Evolutionary conservation across 2,888 invertebrate species (phyloP).

Genomic region (Ethmia dodecea): DNA sequence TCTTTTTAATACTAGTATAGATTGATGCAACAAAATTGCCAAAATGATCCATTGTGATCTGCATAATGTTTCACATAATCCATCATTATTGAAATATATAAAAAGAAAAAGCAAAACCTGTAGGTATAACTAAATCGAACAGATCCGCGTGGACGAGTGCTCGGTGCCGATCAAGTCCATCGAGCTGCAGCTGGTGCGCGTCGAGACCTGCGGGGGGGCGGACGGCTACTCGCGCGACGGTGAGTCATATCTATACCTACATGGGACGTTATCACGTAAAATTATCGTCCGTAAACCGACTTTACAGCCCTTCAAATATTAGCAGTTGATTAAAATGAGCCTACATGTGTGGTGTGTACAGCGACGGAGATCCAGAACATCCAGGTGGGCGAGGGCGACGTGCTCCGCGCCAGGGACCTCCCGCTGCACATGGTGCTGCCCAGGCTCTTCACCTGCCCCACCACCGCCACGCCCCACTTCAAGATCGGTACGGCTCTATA

Average conservation of each 20-base stretch:
- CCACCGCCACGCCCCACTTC: constrained; percentile 92
- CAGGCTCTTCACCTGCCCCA: constrained; percentile 95
- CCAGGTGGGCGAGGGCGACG: constrained; percentile 96
- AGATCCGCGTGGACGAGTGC: constrained; percentile 88
- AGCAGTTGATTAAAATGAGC: not conserved
- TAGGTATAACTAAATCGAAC: constrained; percentile 17
- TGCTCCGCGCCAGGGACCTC: constrained; percentile 86
- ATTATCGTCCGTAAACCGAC: no score
- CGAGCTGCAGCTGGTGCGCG: constrained; percentile 94
- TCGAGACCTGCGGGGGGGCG: constrained; percentile 94
- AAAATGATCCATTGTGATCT: no score
- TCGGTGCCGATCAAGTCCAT: constrained; percentile 92
- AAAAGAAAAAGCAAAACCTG: no score
- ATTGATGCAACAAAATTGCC: no score
- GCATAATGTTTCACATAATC: no score
- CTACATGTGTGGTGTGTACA: constrained; percentile 34
- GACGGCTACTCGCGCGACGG: constrained; percentile 91
- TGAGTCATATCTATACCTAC: no score
- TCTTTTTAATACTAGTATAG: no score
- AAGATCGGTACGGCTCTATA: constrained; percentile 88
- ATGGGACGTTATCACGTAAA: no score
- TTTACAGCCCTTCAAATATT: no score
- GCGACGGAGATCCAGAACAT: constrained; percentile 99
- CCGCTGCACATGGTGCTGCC: constrained; percentile 98
- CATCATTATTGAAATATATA: no score